A percentile compares a stretch with the other conserved stretches of the same genome.
phyloP scores from a whole-genome alignment of 2,888 invertebrate species.

The Temnothorax rugatulus region DNA sequence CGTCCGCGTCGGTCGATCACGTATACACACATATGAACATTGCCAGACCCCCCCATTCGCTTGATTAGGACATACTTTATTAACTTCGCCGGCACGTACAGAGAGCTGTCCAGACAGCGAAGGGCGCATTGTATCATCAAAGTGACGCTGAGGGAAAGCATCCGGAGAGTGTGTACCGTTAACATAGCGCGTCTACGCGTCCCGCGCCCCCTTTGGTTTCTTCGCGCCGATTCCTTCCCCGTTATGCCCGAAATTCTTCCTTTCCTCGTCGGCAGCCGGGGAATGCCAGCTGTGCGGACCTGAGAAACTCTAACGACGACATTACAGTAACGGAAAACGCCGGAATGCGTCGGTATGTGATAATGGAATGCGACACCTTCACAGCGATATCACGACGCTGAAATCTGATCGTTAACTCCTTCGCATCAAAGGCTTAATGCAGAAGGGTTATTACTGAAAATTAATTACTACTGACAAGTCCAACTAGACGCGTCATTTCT shows the following conservation, averaged over 20 bases:
- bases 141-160: conserved; percentile 53
- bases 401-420: background rate
- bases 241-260: conserved; percentile 37
- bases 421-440: background rate
- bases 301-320: conserved; percentile 43
- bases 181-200: conserved; percentile 32
- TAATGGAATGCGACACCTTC: conserved; percentile 31
- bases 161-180: conserved; percentile 54
- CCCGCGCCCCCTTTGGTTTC: background rate
- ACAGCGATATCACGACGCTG: background rate
- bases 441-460: background rate
- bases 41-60: conserved; percentile 20
- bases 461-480: background rate
- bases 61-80: conserved; percentile 52
- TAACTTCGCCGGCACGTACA: conserved; percentile 55
- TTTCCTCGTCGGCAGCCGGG: conserved; percentile 30
- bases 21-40: background rate
- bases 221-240: conserved; percentile 34
- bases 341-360: conserved; percentile 40
- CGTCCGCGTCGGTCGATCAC: background rate
- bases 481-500: background rate
- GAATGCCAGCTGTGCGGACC: conserved; percentile 37
- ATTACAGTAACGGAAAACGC: conserved; percentile 39
- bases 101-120: conserved; percentile 49
- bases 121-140: conserved; percentile 31